These are phyloP conservation scores for Melipona bicolor DNA, from an alignment of 2,888 invertebrate species.

Conservation along the genomic window DNA sequence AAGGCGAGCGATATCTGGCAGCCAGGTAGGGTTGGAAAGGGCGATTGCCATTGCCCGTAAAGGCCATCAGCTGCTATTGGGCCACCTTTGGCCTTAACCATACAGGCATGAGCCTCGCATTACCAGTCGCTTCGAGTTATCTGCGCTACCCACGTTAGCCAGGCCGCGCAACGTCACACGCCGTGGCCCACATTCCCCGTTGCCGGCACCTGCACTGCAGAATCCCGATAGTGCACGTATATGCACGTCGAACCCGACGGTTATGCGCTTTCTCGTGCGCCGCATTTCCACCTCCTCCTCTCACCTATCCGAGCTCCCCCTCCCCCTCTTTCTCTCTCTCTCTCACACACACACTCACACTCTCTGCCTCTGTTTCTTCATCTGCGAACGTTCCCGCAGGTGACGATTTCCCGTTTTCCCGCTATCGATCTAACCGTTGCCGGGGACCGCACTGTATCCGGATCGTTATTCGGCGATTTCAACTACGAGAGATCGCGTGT, in stretches of 20 bases:
- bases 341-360: no score
- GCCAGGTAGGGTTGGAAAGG: slow-evolving; percentile 22
- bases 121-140: slow-evolving; percentile 82
- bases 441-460: no score
- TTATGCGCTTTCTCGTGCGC: slow-evolving; percentile 65
- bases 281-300: slow-evolving; percentile 50
- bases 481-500: no score
- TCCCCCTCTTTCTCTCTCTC: no score
- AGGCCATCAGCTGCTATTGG: slow-evolving; percentile 77
- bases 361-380: background rate
- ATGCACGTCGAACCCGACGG: slow-evolving; percentile 58
- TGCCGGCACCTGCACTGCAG: slow-evolving; percentile 80
- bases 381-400: background rate
- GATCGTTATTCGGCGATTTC: no score
- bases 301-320: background rate
- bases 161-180: slow-evolving; percentile 63
- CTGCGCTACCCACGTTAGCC: slow-evolving; percentile 81
- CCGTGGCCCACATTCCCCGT: slow-evolving; percentile 65
- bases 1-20: slow-evolving; percentile 36
- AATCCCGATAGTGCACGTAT: slow-evolving; percentile 75
- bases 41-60: slow-evolving; percentile 57
- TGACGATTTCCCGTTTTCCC: slow-evolving; percentile 33
- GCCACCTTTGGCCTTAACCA: slow-evolving; percentile 73
- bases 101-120: slow-evolving; percentile 72
- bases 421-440: slow-evolving; percentile 37